Conservation (phyloP, 92 coral and sea anemone genomes). For the Pocillopora grandis region DNA sequence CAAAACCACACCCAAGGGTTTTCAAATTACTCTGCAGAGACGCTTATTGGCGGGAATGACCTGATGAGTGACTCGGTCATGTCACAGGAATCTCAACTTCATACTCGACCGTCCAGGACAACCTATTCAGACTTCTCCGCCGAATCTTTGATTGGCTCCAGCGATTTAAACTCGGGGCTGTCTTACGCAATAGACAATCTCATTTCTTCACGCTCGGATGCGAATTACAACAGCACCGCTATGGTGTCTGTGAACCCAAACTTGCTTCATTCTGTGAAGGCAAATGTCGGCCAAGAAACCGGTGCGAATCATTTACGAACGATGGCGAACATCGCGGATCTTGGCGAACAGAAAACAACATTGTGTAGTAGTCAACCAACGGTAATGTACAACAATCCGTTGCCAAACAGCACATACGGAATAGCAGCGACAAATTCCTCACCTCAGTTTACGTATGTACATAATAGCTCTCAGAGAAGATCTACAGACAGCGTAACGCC, state of each 20-base stretch:
- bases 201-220: conserved; percentile 74
- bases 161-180: conserved; percentile 73
- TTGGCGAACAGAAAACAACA: conserved; percentile 49
- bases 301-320: conserved; percentile 51
- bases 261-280: conserved; percentile 63
- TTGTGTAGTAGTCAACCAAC: conserved; percentile 28
- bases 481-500: conserved; percentile 1
- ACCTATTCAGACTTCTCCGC: conserved; percentile 93
- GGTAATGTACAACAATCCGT: background rate
- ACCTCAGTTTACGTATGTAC: conserved; percentile 7
- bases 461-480: background rate
- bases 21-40: conserved; percentile 86
- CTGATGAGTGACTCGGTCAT: conserved; percentile 46
- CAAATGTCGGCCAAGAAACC: conserved; percentile 42
- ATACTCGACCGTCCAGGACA: conserved; percentile 50
- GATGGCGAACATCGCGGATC: conserved; percentile 56
- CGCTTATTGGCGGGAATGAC: conserved; percentile 76
- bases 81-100: conserved; percentile 59
- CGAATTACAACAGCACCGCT: conserved; percentile 68
- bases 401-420: conserved; percentile 16
- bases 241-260: conserved; percentile 89
- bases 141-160: conserved; percentile 75
- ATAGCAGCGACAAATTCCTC: conserved; percentile 2
- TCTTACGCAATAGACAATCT: conserved; percentile 90
- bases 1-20: conserved; percentile 53